Evolutionary conservation across 2,888 invertebrate genomes (phyloP), one percentile per base, ranked within the genome.

Genomic region (Cordilura impudica): DNA sequence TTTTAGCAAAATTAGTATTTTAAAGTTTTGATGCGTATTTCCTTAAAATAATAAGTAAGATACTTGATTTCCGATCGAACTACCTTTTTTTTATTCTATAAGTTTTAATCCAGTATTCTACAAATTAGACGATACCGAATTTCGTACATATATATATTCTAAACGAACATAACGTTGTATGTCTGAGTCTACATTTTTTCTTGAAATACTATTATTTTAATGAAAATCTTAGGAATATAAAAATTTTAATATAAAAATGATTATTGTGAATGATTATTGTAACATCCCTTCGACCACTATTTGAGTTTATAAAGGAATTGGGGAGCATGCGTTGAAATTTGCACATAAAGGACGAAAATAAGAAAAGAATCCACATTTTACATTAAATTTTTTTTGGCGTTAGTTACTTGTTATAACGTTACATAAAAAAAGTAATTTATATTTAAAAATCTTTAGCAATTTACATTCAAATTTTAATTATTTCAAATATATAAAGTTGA

Each of bases 351-450:
- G 53, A 75, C 63, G 66, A 75, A 67, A 35, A 63, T 61, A 60
- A 65, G 45, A 45, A 10, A 53, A 71, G 63, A 72, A 53, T 58
- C 31, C 79, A 79, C 75, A 79, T 75, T 79, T 75, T 56, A 79
- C 79, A 79, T 66, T 75, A 75, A 79, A 75, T 23, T 79, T 79
- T 74, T 69, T 71, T 79, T 79, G 79, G 75, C 75, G 79, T 79
- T 79, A 71, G 71, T 79, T 72, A 75, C 79, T 67, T 58, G 75
- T 72, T 67, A 65, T 56, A 79, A 79, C 79, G 79, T 79, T 79
- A 79, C 67, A 79, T 79, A 79, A 79, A 79, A 75, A 79, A 75
- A 72, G 71, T 72, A 79, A 72, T 51, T 74, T 66, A 53, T 7
- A 29, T 43, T 39, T 23, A n/a, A 47, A 43, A 56, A 19, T 12